A percentile compares a stretch with the other conserved stretches of the same genome.
These are phyloP conservation scores for Piaya cayana DNA, from an alignment of 2,113 vertebrate genomes.

Conservation along the genomic window DNA sequence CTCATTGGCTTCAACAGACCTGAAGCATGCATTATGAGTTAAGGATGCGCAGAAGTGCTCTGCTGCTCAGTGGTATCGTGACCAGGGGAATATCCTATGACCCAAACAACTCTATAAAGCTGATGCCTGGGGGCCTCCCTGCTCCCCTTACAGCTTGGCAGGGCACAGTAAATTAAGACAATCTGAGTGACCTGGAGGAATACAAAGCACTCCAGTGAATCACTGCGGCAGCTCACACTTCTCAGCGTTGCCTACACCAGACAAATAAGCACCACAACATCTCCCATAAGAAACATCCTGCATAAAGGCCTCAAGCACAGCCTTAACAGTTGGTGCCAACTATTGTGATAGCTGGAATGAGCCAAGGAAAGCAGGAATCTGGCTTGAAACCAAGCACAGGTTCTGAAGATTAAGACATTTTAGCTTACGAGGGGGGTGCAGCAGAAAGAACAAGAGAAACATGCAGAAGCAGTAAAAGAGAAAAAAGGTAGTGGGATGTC, in stretches of 20 bases:
- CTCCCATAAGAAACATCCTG: not conserved
- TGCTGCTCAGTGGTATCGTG: not conserved
- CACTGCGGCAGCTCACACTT: not conserved
- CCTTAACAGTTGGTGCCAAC: not conserved
- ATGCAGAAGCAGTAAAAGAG: not conserved
- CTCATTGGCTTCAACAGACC: not conserved
- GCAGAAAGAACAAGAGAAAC: not conserved
- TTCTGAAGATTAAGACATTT: constrained; percentile 50
- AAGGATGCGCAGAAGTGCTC: not conserved
- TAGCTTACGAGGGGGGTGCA: not conserved
- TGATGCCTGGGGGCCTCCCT: not conserved
- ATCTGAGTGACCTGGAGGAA: not conserved
- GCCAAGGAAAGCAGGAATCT: constrained; percentile 35
- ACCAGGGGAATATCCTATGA: not conserved
- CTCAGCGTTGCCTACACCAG: not conserved
- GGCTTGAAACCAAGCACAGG: constrained; percentile 36
- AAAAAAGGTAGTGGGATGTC: not conserved
- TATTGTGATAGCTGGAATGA: constrained; percentile 26
- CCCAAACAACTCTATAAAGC: not conserved
- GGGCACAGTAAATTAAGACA: not conserved
- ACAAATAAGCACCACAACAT: not conserved
- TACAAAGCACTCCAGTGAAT: not conserved
- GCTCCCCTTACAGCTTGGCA: not conserved
- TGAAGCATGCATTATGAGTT: fast-evolving
- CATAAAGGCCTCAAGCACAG: not conserved